Evolutionary conservation across 2,797 vertebrate genomes (phyloP), one percentile per base, ranked within the genome.

Genomic region (Hephaestus fuliginosus): DNA sequence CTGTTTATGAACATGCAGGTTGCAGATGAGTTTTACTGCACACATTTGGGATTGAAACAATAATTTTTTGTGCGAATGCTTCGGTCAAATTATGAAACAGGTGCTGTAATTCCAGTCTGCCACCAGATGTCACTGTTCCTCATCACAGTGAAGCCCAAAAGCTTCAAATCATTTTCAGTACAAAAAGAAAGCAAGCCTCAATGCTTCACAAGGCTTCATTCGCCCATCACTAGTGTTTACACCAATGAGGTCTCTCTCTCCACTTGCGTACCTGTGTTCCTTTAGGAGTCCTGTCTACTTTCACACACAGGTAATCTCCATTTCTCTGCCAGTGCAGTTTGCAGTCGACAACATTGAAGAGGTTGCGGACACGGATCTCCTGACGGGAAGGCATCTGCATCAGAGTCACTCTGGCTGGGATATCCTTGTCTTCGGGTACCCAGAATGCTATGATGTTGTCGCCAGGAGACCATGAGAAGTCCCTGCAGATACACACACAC

Each of bases 281-380:
- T 86, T 98, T 99, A 0, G 98, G 98, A 46, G 98, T 99, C 86
- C 98, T 94, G 92, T 99, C 98, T 7, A 99, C 98, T 77, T 99
- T 99, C 18, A 99, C 98, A 70, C 98, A 99, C 49, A 99, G 93
- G 90, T 99, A 99, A 80, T 99, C 98, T 7, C 98, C 98, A 0
- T 99, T 98, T 69, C 98, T 98, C 93, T 99, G 98, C 98, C 98
- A 99, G 85, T 99, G 98, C 2, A 99, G 96, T 84, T 99, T 99
- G 87, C 98, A 99, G 75, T 99, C 98, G 0, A 99, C 98, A 0
- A 99, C 98, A 0, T 99, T 99, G 92, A 99, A 99, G 46, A 99
- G 95, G 84, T 99, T 99, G 60, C 98, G 94, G n/a, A 99, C 98
- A 7, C 98, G 91, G 84, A 99, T 99, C 94, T 99, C 98, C 78